Conservation (phyloP, 2,797 vertebrate species). For the Arvicola amphibius region DNA sequence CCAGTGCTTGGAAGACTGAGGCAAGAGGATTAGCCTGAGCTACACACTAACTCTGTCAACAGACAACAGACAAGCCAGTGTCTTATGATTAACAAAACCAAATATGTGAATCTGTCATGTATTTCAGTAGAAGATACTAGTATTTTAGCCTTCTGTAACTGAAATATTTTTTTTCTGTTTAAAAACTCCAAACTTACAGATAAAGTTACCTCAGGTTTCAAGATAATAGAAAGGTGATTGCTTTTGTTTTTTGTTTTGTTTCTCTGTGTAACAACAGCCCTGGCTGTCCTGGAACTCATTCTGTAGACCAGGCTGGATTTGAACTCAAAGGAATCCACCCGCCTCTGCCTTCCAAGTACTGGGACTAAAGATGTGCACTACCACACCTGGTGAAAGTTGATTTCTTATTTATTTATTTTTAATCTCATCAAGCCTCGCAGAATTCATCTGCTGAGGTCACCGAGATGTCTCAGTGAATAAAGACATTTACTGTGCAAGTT, state of each 20-base stretch:
- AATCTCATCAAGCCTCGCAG: not conserved
- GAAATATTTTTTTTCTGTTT: not conserved
- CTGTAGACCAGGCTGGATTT: not conserved
- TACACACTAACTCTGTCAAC: not conserved
- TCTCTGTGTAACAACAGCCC: not conserved
- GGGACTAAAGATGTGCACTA: not conserved
- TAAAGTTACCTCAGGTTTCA: not conserved
- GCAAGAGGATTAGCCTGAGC: not conserved
- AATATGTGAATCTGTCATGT: not conserved
- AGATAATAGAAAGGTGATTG: not conserved
- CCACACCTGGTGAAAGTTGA: not conserved
- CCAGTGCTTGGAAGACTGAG: not conserved
- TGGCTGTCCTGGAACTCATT: not conserved
- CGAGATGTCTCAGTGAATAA: not conserved
- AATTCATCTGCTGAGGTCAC: not conserved
- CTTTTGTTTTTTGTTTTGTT: not conserved
- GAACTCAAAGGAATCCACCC: not conserved
- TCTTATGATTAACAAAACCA: not conserved
- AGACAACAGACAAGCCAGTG: not conserved
- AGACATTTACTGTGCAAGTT: not conserved
- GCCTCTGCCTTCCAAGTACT: not conserved
- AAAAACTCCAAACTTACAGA: not conserved
- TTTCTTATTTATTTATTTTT: not conserved
- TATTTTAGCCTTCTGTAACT: not conserved
- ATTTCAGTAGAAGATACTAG: not conserved